These are phyloP conservation scores for Hymenopus coronatus DNA, from an alignment of 2,888 invertebrate genomes.

Conservation along the genomic window DNA sequence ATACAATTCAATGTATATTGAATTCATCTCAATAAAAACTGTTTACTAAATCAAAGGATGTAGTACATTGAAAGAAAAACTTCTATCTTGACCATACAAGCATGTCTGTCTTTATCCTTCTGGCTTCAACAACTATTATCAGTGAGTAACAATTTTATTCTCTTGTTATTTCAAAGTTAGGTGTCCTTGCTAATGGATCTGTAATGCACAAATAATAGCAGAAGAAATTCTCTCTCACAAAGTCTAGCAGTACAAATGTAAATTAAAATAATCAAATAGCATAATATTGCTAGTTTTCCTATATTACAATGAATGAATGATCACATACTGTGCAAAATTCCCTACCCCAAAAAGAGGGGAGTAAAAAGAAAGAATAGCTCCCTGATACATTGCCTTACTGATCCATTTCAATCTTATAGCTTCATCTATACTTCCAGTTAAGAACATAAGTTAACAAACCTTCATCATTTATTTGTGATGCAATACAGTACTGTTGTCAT, in stretches of 20 bases:
- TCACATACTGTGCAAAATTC: background rate
- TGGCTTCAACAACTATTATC: background rate
- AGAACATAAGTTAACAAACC: too few relatives aligned
- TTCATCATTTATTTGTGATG: too few relatives aligned
- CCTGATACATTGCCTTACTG: background rate
- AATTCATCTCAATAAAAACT: constrained; percentile 13
- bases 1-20: background rate
- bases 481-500: too few relatives aligned
- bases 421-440: too few relatives aligned
- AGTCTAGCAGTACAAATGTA: background rate
- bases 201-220: background rate
- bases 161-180: background rate
- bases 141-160: background rate
- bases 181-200: background rate
- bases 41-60: constrained; percentile 7
- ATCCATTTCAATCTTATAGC: background rate
- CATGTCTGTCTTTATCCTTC: background rate
- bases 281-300: too few relatives aligned
- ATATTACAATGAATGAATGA: too few relatives aligned
- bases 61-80: background rate
- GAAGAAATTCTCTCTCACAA: background rate
- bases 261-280: background rate
- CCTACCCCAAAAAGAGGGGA: background rate
- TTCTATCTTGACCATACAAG: background rate
- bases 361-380: too few relatives aligned